Evolutionary conservation across 2,113 vertebrate genomes (phyloP), one percentile per base, ranked within the genome.

Genomic region (Alosa alosa): DNA sequence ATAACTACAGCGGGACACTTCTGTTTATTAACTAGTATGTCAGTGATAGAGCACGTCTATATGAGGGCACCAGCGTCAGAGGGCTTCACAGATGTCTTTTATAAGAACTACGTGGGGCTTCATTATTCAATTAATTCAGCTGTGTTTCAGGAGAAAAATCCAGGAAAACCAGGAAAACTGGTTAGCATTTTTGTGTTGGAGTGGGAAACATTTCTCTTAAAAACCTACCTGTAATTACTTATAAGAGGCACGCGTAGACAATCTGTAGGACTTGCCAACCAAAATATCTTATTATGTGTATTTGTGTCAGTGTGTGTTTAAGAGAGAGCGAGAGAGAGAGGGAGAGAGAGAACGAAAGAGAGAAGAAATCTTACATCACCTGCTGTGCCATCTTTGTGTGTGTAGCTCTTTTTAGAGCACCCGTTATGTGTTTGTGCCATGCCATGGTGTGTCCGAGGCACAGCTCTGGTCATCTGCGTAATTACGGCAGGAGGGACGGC

Each of bases 391-490:
- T 15, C 2, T 49, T 49, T n/a, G 22, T 64, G 60, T 64, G 60
- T 64, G 60, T 64, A 3, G 4, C 0, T 78, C 10, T 36, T 31
- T 60, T 60, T 22, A 60, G 20, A 6, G 6, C 72, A 39, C 31
- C 36, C 17, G 72, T 15, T 39, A 3, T 31, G n/a, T 68, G 64
- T 60, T 22, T n/a, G 4, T n/a, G 11, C 11, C 11, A 3, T 52
- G 50, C 13, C 50, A 57, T 22, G 55, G 75, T 82, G 88, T 78
- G 22, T 85, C 86, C 47, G 22, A 75, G 25, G 84, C 83, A 60
- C 84, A 75, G 81, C 64, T 9, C 20, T 60, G 64, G 64, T 72
- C 31, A 78, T 36, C 39, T 36, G 31, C 15, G 72, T 78, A 10
- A 10, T 36, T 36, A 39, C 31, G 5, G 72, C 36, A 78, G 72